Percentiles rank a stretch among this genome's conserved stretches.
Conservation (phyloP, 2,797 vertebrate species). For the Enteromius argenteus region DNA sequence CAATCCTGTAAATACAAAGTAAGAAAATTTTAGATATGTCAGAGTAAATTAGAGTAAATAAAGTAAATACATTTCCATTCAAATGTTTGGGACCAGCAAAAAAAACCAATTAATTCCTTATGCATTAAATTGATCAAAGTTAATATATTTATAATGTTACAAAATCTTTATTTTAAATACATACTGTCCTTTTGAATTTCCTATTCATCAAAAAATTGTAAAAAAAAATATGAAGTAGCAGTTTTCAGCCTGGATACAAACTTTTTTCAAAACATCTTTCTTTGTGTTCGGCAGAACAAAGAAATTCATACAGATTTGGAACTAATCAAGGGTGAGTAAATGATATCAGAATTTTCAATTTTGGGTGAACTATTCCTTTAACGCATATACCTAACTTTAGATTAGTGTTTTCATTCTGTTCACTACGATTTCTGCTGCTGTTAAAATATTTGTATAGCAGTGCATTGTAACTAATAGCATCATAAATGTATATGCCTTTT, state of each 20-base stretch:
- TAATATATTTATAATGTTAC: background rate
- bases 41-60: background rate
- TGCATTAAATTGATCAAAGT: background rate
- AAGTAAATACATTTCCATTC: background rate
- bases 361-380: too few species aligned
- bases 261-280: too few species aligned
- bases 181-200: background rate
- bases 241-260: background rate
- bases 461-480: too few species aligned
- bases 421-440: too few species aligned
- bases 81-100: background rate
- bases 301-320: too few species aligned
- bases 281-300: too few species aligned
- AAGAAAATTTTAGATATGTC: background rate
- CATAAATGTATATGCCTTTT: too few species aligned
- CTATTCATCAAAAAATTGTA: background rate
- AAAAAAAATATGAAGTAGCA: background rate
- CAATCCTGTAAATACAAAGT: constrained; percentile 83
- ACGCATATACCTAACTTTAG: too few species aligned
- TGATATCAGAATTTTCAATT: too few species aligned
- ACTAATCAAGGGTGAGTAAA: too few species aligned
- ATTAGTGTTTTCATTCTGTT: too few species aligned
- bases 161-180: background rate
- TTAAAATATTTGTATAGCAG: too few species aligned
- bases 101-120: background rate